Evolutionary conservation across 2,113 vertebrate genomes (phyloP), one percentile per base, ranked within the genome.

Genomic region (Phocoena phocoena): DNA sequence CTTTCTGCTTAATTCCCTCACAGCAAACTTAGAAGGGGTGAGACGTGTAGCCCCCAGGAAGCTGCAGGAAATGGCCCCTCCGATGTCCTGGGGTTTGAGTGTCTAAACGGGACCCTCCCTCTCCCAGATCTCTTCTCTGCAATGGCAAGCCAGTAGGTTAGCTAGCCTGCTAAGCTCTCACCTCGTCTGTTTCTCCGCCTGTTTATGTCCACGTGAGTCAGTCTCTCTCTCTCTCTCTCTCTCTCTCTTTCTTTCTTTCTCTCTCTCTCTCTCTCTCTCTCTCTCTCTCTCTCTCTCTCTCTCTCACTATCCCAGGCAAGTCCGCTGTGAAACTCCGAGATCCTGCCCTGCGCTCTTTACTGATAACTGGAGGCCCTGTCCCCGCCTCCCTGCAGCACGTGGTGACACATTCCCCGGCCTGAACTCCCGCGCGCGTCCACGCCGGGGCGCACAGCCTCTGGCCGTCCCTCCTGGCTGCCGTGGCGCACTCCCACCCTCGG

Each of bases 311-410:
- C 94, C 82, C 79, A 28, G 20, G 50, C 23, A 38, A 14, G 63
- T 76, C 86, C 13, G 50, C 92, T 2, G 62, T 47, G 50, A 91
- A 92, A 68, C 87, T 73, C 92, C 41, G 31, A 44, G 79, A 77
- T 44, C 80, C 2, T 31, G 83, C 84, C 90, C 65, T 33, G 62
- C 83, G 44, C 92, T 94, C 76, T 96, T 74, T 67, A 80, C 90
- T 88, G 84, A 96, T 91, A 93, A 97, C 93, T 89, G 41, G 76
- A 77, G 96, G 67, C 58, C 65, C 26, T 81, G 81, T 90, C 97
- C 94, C 95, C 97, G 94, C 97, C 97, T 73, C 93, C 28, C n/a
- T n/a, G 58, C 4, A n/a, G 93, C 96, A 88, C 94, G 93, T 90
- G 97, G 96, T 38, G 96, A 73, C 97, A n/a, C 90, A 76, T 65